phyloP scores from a whole-genome alignment of 2,113 vertebrate genomes.

The Noctilio leporinus region DNA sequence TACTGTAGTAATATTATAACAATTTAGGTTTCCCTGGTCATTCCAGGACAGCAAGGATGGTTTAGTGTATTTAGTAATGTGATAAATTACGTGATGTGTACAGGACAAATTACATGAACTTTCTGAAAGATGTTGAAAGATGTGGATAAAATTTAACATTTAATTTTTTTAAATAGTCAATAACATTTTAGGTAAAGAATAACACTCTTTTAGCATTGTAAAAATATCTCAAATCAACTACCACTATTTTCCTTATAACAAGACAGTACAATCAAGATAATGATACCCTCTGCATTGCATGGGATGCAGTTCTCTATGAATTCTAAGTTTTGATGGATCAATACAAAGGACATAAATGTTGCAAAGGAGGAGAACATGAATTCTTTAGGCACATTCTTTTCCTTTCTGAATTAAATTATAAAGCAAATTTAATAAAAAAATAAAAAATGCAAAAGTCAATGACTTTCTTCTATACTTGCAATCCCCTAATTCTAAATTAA shows the following conservation, averaged over 20 bases:
- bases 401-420: conserved; percentile 17
- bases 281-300: neutral
- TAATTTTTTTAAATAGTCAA: neutral
- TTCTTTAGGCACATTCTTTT: neutral
- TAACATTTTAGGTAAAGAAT: neutral
- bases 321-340: neutral
- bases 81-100: neutral
- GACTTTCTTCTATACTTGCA: neutral
- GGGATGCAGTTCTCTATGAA: neutral
- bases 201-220: neutral
- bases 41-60: neutral
- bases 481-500: neutral
- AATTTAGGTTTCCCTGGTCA: neutral
- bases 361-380: neutral
- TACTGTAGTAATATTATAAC: neutral
- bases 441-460: neutral
- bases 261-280: neutral
- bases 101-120: neutral
- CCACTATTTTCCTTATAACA: neutral
- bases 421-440: conserved; percentile 4
- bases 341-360: neutral
- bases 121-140: neutral
- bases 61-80: neutral
- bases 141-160: neutral
- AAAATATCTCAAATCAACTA: neutral